Evolutionary conservation across 2,888 invertebrate genomes (phyloP).

Genomic region (Salpingus planirostris): DNA sequence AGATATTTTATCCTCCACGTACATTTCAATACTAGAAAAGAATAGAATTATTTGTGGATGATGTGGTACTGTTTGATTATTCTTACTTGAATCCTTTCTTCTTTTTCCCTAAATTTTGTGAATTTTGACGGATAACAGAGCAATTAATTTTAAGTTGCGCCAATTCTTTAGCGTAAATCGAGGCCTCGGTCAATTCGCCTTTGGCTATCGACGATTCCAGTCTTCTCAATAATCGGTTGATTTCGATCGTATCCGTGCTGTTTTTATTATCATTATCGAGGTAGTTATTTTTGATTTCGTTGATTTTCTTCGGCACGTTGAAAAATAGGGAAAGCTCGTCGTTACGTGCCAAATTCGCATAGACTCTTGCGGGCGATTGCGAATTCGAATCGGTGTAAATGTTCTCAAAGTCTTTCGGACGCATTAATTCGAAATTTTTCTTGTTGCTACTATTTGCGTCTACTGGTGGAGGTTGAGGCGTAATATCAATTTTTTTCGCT

Average conservation of each 20-base stretch:
- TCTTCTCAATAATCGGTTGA: slow-evolving; percentile 55
- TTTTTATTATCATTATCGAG: slow-evolving; percentile 16
- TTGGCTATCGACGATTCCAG: slow-evolving; percentile 69
- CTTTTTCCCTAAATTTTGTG: slow-evolving; percentile 13
- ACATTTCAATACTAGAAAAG: slow-evolving; percentile 60
- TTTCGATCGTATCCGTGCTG: slow-evolving; percentile 49
- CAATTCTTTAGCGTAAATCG: slow-evolving; percentile 65
- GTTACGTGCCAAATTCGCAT: slow-evolving; percentile 42
- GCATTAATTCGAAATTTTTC: slow-evolving; percentile 44
- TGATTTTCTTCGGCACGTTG: slow-evolving; percentile 35
- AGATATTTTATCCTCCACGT: slow-evolving; percentile 73
- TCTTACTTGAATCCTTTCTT: slow-evolving; percentile 23
- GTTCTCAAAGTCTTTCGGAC: slow-evolving; percentile 48
- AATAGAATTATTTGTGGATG: background rate
- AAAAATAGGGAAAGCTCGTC: slow-evolving; percentile 37
- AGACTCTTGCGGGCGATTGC: slow-evolving; percentile 35
- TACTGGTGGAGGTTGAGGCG: background rate
- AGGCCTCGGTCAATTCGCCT: slow-evolving; percentile 67
- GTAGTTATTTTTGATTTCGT: slow-evolving; percentile 28
- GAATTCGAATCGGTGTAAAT: slow-evolving; percentile 38
- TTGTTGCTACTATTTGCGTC: slow-evolving; percentile 19
- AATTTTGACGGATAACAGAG: slow-evolving; percentile 51
- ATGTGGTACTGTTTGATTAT: too few species aligned
- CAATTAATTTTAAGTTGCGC: slow-evolving; percentile 69
- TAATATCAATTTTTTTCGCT: background rate